These are phyloP conservation scores for Diabrotica balteata DNA, from an alignment of 2,888 invertebrate species.

Conservation along the genomic window DNA sequence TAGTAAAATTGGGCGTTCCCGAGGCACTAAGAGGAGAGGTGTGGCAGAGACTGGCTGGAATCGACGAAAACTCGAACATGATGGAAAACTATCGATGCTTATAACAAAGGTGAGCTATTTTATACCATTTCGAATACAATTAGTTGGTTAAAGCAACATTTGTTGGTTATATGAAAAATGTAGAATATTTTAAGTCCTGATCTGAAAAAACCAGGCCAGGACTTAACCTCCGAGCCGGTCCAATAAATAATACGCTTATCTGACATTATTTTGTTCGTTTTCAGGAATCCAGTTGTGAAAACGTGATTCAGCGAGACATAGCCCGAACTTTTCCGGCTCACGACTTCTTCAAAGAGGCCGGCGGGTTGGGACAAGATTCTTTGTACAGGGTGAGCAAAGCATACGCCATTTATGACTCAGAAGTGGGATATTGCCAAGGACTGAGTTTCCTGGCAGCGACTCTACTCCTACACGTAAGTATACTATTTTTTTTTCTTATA, in stretches of 20 bases:
- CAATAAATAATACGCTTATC: no score
- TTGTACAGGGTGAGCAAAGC: slow-evolving; percentile 95
- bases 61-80: slow-evolving; percentile 82
- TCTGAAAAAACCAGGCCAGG: no score
- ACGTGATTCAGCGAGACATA: slow-evolving; percentile 94
- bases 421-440: slow-evolving; percentile 99
- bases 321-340: slow-evolving; percentile 99
- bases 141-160: no score
- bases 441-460: slow-evolving; percentile 97
- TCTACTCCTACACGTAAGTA: slow-evolving; percentile 88
- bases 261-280: slow-evolving; percentile 9
- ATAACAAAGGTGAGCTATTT: slow-evolving; percentile 79
- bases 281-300: slow-evolving; percentile 93
- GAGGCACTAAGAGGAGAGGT: slow-evolving; percentile 96
- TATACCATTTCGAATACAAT: no score
- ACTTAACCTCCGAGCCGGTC: no score
- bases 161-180: no score
- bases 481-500: no score
- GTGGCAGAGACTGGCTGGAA: slow-evolving; percentile 94
- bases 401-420: slow-evolving; percentile 95
- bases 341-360: slow-evolving; percentile 95
- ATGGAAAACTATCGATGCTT: slow-evolving; percentile 91
- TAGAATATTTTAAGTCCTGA: no score
- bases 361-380: slow-evolving; percentile 95
- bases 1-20: slow-evolving; percentile 89